Evolutionary conservation across 2,113 vertebrate genomes (phyloP).

Genomic region (Chascanopsetta lugubris): DNA sequence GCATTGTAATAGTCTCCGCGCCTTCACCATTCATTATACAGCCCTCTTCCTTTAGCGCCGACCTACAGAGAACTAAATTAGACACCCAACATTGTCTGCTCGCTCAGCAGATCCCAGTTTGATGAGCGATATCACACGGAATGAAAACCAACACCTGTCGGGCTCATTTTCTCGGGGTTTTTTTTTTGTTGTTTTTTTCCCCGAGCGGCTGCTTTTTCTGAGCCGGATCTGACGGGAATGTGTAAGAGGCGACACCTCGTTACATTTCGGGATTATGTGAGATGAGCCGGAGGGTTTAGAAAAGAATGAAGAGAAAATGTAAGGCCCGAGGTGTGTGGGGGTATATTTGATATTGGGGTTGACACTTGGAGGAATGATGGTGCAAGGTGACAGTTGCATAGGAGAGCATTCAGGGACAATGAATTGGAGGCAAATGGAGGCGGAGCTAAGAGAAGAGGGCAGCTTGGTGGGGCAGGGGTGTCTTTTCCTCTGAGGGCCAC

Average conservation of each 20-base stretch:
- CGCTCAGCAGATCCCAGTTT: conserved; percentile 42
- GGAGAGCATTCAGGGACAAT: neutral
- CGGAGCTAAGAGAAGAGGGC: neutral
- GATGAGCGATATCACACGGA: conserved; percentile 60
- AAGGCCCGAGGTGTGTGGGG: neutral
- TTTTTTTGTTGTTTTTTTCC: conserved; percentile 62
- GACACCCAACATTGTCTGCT: conserved; percentile 54
- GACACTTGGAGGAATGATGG: too few species aligned
- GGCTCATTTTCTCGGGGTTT: conserved; percentile 46
- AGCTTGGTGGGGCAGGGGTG: neutral
- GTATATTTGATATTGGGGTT: neutral
- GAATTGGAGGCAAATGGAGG: neutral
- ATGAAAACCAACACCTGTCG: conserved; percentile 70
- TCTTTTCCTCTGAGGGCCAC: too few species aligned
- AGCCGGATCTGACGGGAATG: conserved; percentile 19
- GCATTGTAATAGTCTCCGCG: conserved; percentile 50
- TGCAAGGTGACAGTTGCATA: neutral
- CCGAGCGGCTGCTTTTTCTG: conserved; percentile 21
- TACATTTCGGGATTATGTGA: neutral
- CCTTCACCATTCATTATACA: conserved; percentile 59
- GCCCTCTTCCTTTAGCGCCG: conserved; percentile 30
- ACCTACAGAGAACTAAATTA: conserved; percentile 52
- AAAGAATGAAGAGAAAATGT: neutral
- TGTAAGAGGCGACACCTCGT: conserved; percentile 1
- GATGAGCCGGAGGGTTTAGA: neutral